phyloP scores from a whole-genome alignment of 2,888 invertebrate genomes.

The Plagiodera versicolora region DNA sequence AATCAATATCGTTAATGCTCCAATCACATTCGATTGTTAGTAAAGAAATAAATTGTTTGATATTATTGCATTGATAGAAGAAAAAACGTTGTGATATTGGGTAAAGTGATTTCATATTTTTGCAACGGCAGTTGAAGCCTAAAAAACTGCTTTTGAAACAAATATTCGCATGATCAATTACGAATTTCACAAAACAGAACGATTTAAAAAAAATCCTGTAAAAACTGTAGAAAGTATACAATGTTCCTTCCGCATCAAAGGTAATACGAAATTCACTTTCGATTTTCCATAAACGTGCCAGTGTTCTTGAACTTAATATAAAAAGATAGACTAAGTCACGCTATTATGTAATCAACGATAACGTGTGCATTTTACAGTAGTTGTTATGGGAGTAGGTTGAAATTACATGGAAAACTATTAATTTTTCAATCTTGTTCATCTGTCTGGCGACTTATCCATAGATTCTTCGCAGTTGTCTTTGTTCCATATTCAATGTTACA shows the following conservation, averaged over 20 bases:
- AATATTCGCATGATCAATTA: background rate
- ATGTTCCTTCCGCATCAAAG: background rate
- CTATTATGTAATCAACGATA: slow-evolving; percentile 8
- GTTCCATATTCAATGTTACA: no score
- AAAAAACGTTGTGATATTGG: background rate
- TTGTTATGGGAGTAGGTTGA: no score
- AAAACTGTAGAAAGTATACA: background rate
- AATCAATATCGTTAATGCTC: no score
- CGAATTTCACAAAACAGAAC: background rate
- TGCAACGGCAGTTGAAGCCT: background rate
- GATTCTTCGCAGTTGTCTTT: no score
- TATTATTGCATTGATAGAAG: no score
- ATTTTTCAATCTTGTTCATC: no score
- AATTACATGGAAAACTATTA: no score
- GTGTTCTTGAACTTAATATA: slow-evolving; percentile 23
- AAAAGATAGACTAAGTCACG: slow-evolving; percentile 12
- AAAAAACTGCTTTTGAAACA: background rate
- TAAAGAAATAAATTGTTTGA: no score
- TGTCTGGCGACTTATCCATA: no score
- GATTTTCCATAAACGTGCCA: slow-evolving; percentile 21
- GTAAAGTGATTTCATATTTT: background rate
- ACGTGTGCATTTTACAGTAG: background rate
- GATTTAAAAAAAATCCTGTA: background rate
- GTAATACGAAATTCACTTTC: slow-evolving; percentile 17
- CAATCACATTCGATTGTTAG: no score